Evolutionary conservation across 2,113 vertebrate genomes (phyloP).

Genomic region (Fukomys damarensis): DNA sequence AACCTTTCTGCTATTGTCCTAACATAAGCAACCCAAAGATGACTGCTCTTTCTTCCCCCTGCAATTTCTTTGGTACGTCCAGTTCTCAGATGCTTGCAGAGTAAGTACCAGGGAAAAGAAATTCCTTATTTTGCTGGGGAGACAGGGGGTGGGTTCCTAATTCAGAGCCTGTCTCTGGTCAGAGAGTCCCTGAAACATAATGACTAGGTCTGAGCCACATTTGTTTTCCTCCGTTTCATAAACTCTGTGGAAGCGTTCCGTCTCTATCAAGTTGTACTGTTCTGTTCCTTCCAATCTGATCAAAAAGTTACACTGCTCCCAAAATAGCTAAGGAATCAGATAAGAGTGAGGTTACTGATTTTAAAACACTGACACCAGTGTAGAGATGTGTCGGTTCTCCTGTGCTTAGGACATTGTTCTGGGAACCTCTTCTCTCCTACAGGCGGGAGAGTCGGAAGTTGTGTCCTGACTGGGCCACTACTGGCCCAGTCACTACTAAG

Average conservation of each 20-base stretch:
- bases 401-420: background rate
- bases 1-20: conserved; percentile 58
- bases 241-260: background rate
- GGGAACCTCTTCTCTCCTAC: background rate
- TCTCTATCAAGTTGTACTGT: background rate
- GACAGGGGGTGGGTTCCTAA: background rate
- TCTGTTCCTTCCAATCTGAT: background rate
- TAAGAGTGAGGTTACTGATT: background rate
- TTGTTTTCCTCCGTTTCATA: background rate
- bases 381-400: background rate
- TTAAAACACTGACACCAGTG: background rate
- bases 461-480: background rate
- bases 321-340: conserved; percentile 2
- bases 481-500: too few relatives aligned
- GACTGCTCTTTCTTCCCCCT: conserved; percentile 30
- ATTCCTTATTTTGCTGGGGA: background rate
- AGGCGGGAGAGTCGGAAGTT: background rate
- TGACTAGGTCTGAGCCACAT: background rate
- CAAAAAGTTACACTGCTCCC: background rate
- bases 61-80: conserved; percentile 37
- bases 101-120: background rate
- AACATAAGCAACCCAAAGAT: conserved; percentile 66
- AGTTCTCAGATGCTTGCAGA: conserved; percentile 46
- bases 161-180: background rate
- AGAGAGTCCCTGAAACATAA: background rate